Percentiles rank a stretch among this genome's conserved stretches.
Conservation (phyloP, 2,888 invertebrate genomes). For the Strigamia crassipes region DNA sequence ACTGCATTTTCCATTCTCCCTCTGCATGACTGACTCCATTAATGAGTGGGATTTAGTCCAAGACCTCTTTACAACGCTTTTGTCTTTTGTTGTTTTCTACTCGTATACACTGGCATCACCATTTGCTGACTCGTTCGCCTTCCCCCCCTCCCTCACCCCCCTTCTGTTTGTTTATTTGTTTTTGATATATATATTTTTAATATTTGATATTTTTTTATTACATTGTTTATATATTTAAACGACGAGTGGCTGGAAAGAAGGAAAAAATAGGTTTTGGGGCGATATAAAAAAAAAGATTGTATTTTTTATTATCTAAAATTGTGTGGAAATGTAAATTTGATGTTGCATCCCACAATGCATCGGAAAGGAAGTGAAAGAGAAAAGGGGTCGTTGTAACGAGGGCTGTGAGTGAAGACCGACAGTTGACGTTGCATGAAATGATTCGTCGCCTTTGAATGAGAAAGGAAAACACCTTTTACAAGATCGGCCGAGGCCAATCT, state of each 20-base stretch:
- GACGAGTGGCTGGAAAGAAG: background rate
- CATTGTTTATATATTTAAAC: constrained; percentile 4
- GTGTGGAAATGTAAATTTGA: constrained; percentile 21
- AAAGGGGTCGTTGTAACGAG: constrained; percentile 1
- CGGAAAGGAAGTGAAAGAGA: background rate
- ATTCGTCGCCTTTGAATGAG: constrained; percentile 21
- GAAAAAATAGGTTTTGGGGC: constrained; percentile 7
- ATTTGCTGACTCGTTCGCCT: too few relatives aligned
- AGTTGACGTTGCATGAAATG: constrained; percentile 21
- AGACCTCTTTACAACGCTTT: constrained; percentile 20
- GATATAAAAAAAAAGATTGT: constrained; percentile 17
- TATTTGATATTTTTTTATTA: background rate
- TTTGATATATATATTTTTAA: background rate
- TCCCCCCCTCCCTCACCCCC: too few relatives aligned
- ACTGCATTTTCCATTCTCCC: constrained; percentile 22
- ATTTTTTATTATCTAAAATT: constrained; percentile 16
- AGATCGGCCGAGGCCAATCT: constrained; percentile 21
- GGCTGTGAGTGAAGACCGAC: constrained; percentile 5
- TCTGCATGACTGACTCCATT: constrained; percentile 36
- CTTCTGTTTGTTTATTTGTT: background rate
- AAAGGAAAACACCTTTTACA: constrained; percentile 21
- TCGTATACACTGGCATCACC: too few relatives aligned
- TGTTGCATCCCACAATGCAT: constrained; percentile 16
- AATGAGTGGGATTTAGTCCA: constrained; percentile 37
- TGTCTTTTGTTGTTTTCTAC: constrained; percentile 2